phyloP scores from a whole-genome alignment of 2,113 vertebrate genomes.

The Scytalopus superciliaris region DNA sequence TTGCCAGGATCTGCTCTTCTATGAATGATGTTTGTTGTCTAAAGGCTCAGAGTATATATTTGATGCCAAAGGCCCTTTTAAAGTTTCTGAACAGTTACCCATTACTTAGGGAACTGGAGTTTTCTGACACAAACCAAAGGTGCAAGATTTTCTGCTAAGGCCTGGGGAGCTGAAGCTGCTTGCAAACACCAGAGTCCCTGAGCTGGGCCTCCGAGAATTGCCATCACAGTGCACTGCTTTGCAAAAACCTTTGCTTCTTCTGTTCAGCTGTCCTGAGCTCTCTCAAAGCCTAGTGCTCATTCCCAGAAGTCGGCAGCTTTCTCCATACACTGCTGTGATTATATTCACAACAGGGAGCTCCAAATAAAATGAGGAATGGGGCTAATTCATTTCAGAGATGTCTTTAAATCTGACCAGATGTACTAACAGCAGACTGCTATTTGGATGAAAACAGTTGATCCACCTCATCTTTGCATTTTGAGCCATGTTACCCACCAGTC shows the following conservation, averaged over 20 bases:
- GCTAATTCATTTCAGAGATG: background rate
- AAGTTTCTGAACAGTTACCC: background rate
- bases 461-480: background rate
- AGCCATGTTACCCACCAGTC: rapidly evolving
- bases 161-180: background rate
- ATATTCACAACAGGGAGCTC: background rate
- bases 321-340: background rate
- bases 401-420: background rate
- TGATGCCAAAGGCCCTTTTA: rapidly evolving
- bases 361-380: background rate
- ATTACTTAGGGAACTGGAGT: background rate
- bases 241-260: constrained; percentile 1
- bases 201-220: background rate
- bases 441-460: background rate
- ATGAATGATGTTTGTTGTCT: background rate
- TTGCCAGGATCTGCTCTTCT: background rate
- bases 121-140: background rate
- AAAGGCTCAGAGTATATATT: background rate
- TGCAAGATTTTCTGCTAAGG: background rate
- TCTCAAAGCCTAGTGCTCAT: background rate
- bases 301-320: background rate
- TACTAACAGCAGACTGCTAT: background rate
- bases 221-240: background rate
- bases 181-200: background rate
- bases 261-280: background rate